These are phyloP conservation scores for Philhelius pedissequus DNA, from an alignment of 2,888 invertebrate genomes.

Conservation along the genomic window DNA sequence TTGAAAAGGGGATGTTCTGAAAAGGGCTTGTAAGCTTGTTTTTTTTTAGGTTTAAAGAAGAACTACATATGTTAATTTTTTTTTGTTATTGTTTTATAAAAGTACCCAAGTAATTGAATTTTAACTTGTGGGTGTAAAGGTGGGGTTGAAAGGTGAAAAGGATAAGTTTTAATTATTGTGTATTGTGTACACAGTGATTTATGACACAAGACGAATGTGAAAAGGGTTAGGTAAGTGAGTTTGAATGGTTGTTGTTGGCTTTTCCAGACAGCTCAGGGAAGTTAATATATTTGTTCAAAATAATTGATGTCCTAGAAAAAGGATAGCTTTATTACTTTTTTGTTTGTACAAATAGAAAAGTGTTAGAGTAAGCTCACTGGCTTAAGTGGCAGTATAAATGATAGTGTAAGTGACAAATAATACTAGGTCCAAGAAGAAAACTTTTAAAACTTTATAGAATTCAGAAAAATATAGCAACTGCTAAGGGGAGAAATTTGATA, in stretches of 20 bases:
- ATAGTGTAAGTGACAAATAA: too few relatives aligned
- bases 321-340: not conserved
- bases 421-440: too few relatives aligned
- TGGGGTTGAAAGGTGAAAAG: not conserved
- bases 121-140: not conserved
- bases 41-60: not conserved
- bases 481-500: too few relatives aligned
- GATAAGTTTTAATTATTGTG: not conserved
- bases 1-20: not conserved
- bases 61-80: not conserved
- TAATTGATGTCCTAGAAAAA: not conserved
- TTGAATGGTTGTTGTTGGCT: not conserved
- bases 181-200: constrained; percentile 5
- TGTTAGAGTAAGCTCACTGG: too few relatives aligned
- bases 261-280: not conserved
- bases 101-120: constrained; percentile 8
- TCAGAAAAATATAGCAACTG: too few relatives aligned
- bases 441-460: too few relatives aligned
- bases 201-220: not conserved
- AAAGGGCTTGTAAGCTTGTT: not conserved
- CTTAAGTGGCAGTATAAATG: too few relatives aligned
- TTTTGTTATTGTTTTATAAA: too few relatives aligned
- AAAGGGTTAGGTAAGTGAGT: not conserved
- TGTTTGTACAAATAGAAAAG: not conserved
- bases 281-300: not conserved